Evolutionary conservation across 2,888 invertebrate genomes (phyloP), one percentile per base, ranked within the genome.

Genomic region (Nyleta sp.): DNA sequence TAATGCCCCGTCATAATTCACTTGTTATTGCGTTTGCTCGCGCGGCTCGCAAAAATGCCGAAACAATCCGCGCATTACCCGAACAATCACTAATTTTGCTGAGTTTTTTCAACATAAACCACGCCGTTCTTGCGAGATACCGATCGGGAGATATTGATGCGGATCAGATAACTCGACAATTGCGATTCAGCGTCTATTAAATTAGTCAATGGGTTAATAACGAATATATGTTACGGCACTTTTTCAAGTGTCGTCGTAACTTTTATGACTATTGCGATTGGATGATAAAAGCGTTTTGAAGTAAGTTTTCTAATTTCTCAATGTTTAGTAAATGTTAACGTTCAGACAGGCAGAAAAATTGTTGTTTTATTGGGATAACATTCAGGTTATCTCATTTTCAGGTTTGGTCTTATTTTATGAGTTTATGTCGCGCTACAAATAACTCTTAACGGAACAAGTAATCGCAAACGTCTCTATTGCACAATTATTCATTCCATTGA

Each of bases 171-270:
- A 83, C 77, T n/a, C 10, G 33, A 42, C 78, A 78, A 82, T 80
- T 79, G 67, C 81, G 65, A 78, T 73, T 81, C 72, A 82, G 72
- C 80, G 77, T 81, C 80, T 81, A 81, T 83, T 83, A 81, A 85
- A 84, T 85, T 84, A 85, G 84, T 81, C 79, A 62, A 59, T 60
- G 46, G 35, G 52, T 60, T 81, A 81, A 82, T 83, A 80, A 67
- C 35, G n/a, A 50, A 53, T 84, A 84, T 83, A 75, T 60, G 64
- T 59, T 55, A 60, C 50, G 78, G 83, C 80, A 82, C 73, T 50
- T 55, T 22, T 46, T 18, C 17, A 40, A 52, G 50, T 62, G 62
- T 62, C 53, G n/a, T 46, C 20, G 46, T 62, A 71, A 53, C 46
- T 62, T 71, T 44, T 33, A 40, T 59, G 52, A 81, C 80, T 74